Base-by-base conservation (phyloP, 2,888 invertebrate species). In the Ypsolopha scabrella region DNA sequence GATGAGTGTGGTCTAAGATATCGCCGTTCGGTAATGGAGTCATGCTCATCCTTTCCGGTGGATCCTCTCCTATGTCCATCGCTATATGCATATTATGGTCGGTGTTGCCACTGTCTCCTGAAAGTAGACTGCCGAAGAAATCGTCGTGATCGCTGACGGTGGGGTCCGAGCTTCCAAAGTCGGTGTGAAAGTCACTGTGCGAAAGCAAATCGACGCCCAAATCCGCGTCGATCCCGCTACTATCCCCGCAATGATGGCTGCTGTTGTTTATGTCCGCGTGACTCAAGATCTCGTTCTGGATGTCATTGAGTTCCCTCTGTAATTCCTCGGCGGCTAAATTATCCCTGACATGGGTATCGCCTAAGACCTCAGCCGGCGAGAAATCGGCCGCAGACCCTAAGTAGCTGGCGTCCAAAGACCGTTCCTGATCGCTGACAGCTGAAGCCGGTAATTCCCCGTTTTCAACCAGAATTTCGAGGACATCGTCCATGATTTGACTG, bases 371-470 rank as follows among this genome's bases (percentile, higher is more conserved):
- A 44, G 33, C 53, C 8, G 81, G 76, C 0, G 73, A 72, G 57
- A 73, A 79, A 8, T 69, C 66, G 39, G 71, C 62, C 2, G 71
- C 64, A 2, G 68, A 60, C 14, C 68, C 58, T 33, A 62, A 63
- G 53, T 66, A 74, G 13, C 63, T 65, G 4, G 65, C 60, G 44
- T 72, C 70, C 51, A 66, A 72, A 62, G 71, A 58, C 57, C 75
- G 78, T 35, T 91, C 88, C 34, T 90, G 88, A 55, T 88, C 72
- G 38, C 65, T 91, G 1, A 94, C 96, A 0, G 95, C 95, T 62
- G 95, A 95, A 7, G 96, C 92, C 1, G 97, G 95, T 53, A 97
- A 76, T 68, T 97, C 97, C 9, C 97, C 97, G 71, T 95, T 96
- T 68, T 96, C 94, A 45, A 97, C 96, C 10, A 98, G 89, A 60